Base-by-base conservation (phyloP, 2,888 invertebrate species). In the Danaus chrysippus region DNA sequence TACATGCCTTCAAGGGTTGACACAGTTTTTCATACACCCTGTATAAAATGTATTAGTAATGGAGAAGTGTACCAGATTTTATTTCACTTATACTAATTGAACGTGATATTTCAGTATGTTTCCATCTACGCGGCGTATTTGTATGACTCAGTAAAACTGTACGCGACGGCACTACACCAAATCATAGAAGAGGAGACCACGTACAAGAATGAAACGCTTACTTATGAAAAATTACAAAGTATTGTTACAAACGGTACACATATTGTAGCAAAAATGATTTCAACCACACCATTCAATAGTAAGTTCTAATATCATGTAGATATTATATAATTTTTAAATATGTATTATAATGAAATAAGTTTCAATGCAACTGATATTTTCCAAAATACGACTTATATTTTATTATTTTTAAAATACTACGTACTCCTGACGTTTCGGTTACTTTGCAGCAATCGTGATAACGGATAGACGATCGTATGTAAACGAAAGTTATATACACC, bases 91-190 rank as follows among this genome's bases (percentile, higher is more conserved):
- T 43, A 11, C 5, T 34, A 42, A n/a, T 10, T 13, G 10, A 53
- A 34, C 55, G 10, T 49, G 54, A 55, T 57, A 9, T 92, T 93
- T 67, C 91, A 96, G 95, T 96, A 95, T 82, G 95, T 97, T 54
- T 95, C 96, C 49, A 95, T 98, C 71, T 97, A 97, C 82, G 98
- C 98, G 63, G 97, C 97, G 53, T 97, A 98, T 86, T 92, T 98
- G 70, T 99, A 98, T 84, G 99, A 99, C 88, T 97, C 99, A 1
- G 96, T 99, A 46, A 94, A 94, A 81, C 91, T 99, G 42, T 99
- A 99, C 82, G 98, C 98, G 19, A 93, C 92, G 70, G 98, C 98
- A 1, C 89, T 98, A 71, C 93, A 97, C 75, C 92, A 94, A 73
- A 89, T 97, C 54, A 86, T 97, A 62, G 90, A 93, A 66, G 88